Base-by-base conservation (phyloP, 1,140 invertebrate genomes). In the Lamellibrachia luymesi region DNA sequence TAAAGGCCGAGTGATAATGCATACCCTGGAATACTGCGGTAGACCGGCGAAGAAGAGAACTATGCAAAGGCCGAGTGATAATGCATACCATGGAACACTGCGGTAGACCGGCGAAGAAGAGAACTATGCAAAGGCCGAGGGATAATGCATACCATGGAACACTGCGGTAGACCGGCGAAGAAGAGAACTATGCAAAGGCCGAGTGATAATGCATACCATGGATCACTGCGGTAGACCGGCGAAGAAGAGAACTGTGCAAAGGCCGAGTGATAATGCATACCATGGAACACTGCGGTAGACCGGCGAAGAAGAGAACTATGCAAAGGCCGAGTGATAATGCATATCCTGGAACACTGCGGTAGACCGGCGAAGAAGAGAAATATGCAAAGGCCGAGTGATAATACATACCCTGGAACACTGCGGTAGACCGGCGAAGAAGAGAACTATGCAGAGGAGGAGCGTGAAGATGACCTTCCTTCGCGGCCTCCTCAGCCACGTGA, bases 401-500 rank as follows among this genome's bases (percentile, higher is more conserved):
- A 90, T 27, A 52, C 92, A 13, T 90, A 93, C 93, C 93, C 90
- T 93, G 38, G 93, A 50, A 49, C 93, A 93, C 90, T 93, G 93
- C n/a, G 93, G 93, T 27, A 93, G 51, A 50, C 93, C 93, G 90
- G 38, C n/a, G 38, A 93, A 90, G 93, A 93, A 93, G 38, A 93
- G n/a, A 38, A 13, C 25, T 6, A 91, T 80, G 50, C 93, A 93
- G 50, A 91, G 25, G 90, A n/a, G 25, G 38, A 56, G 25, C 5
- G 90, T 93, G 90, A 93, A 51, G 8, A 50, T 13, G 8, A 93
- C 2, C 50, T 93, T 91, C n/a, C 93, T 50, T 13, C 89, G 51
- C 8, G 27, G 92, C 38, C 27, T 13, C 49, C 64, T 80, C 49
- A 51, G n/a, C 90, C 38, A 91, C 27, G 5, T n/a, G 52, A 93